Evolutionary conservation across 2,888 invertebrate genomes (phyloP), one percentile per base, ranked within the genome.

Genomic region (Thelaira solivaga): DNA sequence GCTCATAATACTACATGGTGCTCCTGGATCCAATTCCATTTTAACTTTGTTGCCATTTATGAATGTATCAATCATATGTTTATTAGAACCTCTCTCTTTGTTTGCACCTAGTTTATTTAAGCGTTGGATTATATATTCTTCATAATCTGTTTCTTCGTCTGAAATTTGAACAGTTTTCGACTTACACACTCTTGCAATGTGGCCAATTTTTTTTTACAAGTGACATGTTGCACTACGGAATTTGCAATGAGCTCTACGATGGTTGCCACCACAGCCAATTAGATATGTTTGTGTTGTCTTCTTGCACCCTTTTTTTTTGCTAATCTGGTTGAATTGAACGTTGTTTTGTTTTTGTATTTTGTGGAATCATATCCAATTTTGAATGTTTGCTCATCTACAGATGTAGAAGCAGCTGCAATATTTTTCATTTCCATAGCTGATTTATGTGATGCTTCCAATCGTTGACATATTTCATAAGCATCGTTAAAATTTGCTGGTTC

Each of bases 211-310:
- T 1, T 20, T n/a, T 13, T 59, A 69, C 2, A 7, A 5, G 13
- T 49, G 59, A 24, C 69, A 69, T n/a, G 16, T 59, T 4, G 49
- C 47, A 2, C 51, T 41, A n/a, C 49, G 47, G 11, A 69, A 59
- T 39, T 49, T 69, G 18, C 49, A 59, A 2, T 49, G 6, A 5
- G 2, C 10, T 45, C 67, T 31, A 2, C 6, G 2, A 22, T 67
- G 43, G 1, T 16, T 20, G 10, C 34, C 53, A 4, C 67, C 53
- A 22, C n/a, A n/a, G n/a, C n/a, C n/a, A n/a, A n/a, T n/a, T n/a
- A n/a, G n/a, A n/a, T n/a, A n/a, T n/a, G n/a, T n/a, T n/a, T n/a
- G n/a, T n/a, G n/a, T 31, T 4, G 49, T 49, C 16, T 62, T 36
- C 11, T 24, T 49, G 4, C 62, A 51, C 13, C 49, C 49, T 49